These are phyloP conservation scores for Chaenodraco wilsoni DNA, from an alignment of 2,797 vertebrate species.

Conservation along the genomic window DNA sequence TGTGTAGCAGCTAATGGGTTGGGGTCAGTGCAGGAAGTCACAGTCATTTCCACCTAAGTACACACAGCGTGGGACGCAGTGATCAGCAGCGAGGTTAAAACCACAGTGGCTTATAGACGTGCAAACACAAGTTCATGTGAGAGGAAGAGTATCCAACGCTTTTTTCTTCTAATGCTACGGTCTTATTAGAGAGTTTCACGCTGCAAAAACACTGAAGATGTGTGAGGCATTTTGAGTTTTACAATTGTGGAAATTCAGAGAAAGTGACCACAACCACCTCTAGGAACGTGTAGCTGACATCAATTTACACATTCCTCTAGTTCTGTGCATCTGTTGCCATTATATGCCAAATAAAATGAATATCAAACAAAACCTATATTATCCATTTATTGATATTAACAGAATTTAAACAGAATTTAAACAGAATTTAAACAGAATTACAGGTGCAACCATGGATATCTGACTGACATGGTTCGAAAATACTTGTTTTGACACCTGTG, in stretches of 20 bases:
- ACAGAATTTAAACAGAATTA: too few species aligned
- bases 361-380: neutral
- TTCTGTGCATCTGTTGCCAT: neutral
- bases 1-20: conserved; percentile 23
- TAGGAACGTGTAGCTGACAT: neutral
- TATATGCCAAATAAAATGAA: neutral
- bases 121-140: neutral
- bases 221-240: neutral
- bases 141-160: neutral
- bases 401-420: too few species aligned
- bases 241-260: neutral
- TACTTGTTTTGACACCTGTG: too few species aligned
- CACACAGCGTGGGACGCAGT: conserved; percentile 11
- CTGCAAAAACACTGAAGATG: neutral
- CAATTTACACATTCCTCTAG: neutral
- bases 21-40: conserved; percentile 72
- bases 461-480: too few species aligned
- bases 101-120: conserved; percentile 21
- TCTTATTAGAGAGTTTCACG: neutral
- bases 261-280: neutral
- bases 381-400: neutral
- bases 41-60: conserved; percentile 54
- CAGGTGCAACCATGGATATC: too few species aligned
- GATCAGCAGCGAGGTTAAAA: conserved; percentile 29
- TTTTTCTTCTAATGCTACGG: neutral